These are phyloP conservation scores for Aplysia californica DNA, from an alignment of 1,140 invertebrate species.

Conservation along the genomic window DNA sequence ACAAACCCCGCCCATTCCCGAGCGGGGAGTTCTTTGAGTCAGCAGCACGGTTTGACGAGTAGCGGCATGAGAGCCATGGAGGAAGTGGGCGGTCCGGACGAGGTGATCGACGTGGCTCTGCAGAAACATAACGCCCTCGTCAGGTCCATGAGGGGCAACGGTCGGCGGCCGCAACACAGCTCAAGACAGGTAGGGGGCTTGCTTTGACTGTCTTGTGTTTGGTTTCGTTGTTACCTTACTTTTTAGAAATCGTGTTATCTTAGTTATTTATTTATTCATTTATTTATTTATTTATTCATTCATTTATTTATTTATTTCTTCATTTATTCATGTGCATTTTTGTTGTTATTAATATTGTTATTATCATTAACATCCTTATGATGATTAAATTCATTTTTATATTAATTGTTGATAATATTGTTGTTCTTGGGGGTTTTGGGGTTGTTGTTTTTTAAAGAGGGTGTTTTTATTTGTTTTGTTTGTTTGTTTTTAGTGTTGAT, in stretches of 20 bases:
- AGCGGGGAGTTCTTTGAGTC: not conserved
- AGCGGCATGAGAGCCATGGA: not conserved
- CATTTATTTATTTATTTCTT: not conserved
- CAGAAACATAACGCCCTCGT: slow-evolving; percentile 35
- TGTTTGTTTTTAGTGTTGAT: too few species aligned
- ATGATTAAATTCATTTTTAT: too few species aligned
- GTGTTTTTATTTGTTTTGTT: too few species aligned
- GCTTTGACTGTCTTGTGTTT: not conserved
- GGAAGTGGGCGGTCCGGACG: not conserved
- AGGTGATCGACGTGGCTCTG: slow-evolving; percentile 24
- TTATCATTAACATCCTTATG: too few species aligned
- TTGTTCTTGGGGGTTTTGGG: too few species aligned
- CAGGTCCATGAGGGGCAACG: slow-evolving; percentile 21
- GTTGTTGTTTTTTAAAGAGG: too few species aligned
- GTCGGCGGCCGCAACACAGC: not conserved
- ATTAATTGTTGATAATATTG: too few species aligned
- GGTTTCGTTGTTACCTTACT: not conserved
- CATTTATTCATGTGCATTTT: slow-evolving; percentile 9
- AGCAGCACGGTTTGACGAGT: not conserved
- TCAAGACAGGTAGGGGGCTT: not conserved
- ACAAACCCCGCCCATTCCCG: not conserved
- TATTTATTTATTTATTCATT: not conserved
- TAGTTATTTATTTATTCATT: not conserved
- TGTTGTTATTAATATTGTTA: not conserved
- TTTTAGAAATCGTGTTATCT: too few species aligned